These are phyloP conservation scores for Cynoglossus semilaevis DNA, from an alignment of 2,113 vertebrate species.

Conservation along the genomic window DNA sequence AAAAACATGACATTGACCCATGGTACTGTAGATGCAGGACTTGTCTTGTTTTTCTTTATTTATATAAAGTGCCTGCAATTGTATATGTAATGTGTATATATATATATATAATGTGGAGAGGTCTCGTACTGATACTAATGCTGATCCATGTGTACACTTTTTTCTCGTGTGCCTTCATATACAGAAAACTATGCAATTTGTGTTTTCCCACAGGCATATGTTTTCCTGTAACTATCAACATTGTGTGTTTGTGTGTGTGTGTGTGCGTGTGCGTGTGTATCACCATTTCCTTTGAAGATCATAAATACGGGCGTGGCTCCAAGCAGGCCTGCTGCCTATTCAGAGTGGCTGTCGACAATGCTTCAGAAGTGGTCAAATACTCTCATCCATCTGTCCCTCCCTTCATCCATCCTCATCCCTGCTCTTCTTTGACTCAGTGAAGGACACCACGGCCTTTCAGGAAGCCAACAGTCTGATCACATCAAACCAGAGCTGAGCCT, in stretches of 20 bases:
- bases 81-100: no score
- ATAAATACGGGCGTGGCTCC: constrained; percentile 71
- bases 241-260: constrained; percentile 52
- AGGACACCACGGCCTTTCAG: constrained; percentile 44
- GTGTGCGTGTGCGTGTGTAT: constrained; percentile 46
- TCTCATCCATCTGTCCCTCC: constrained; percentile 61
- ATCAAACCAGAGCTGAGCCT: constrained; percentile 39
- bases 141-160: not conserved
- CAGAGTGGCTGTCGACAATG: constrained; percentile 70
- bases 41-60: not conserved
- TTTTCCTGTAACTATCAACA: constrained; percentile 63
- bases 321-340: constrained; percentile 63
- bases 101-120: no score
- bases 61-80: no score
- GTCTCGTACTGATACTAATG: no score
- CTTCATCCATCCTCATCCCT: constrained; percentile 56
- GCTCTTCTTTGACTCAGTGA: constrained; percentile 43
- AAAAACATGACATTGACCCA: no score
- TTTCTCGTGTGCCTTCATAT: not conserved
- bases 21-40: no score
- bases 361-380: constrained; percentile 73
- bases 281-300: constrained; percentile 73
- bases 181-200: constrained; percentile 33
- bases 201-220: constrained; percentile 41
- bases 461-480: constrained; percentile 43